Conservation (phyloP, 2,888 invertebrate genomes). For the Crepidodera aurea region DNA sequence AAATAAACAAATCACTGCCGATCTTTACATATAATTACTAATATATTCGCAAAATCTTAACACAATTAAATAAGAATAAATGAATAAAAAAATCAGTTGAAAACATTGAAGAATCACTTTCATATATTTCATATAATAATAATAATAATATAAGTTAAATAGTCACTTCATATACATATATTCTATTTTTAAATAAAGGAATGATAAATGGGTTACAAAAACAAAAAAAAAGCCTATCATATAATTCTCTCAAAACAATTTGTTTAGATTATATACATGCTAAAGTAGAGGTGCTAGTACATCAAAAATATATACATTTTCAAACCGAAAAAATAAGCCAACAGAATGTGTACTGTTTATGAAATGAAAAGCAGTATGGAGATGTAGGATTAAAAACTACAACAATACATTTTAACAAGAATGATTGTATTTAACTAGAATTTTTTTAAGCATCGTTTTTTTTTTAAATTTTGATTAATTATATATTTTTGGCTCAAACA, state of each 20-base stretch:
- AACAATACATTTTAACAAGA: conserved; percentile 15
- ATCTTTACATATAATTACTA: conserved; percentile 27
- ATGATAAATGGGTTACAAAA: conserved; percentile 34
- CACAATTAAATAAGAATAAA: conserved; percentile 25
- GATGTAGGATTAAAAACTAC: conserved; percentile 14
- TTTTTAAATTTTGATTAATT: conserved; percentile 6
- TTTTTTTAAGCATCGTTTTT: conserved; percentile 19
- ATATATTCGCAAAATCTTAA: conserved; percentile 30
- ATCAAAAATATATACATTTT: conserved; percentile 33
- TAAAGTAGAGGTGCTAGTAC: conserved; percentile 30
- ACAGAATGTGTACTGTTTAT: conserved; percentile 18
- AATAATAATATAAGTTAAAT: conserved; percentile 38
- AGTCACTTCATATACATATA: conserved; percentile 38
- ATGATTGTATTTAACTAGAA: conserved; percentile 28
- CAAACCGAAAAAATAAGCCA: conserved; percentile 23
- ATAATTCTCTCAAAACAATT: conserved; percentile 25
- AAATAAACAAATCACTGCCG: too few species aligned
- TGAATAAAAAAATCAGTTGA: conserved; percentile 26
- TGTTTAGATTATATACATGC: conserved; percentile 34
- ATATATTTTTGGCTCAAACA: conserved; percentile 6
- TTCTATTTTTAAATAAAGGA: conserved; percentile 37
- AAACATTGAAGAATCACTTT: conserved; percentile 29
- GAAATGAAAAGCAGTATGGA: conserved; percentile 6
- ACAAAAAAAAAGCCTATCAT: conserved; percentile 22
- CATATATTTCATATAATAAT: conserved; percentile 30